Conservation (phyloP, 2,797 vertebrate genomes). For the Chiroxiphia lanceolata region DNA sequence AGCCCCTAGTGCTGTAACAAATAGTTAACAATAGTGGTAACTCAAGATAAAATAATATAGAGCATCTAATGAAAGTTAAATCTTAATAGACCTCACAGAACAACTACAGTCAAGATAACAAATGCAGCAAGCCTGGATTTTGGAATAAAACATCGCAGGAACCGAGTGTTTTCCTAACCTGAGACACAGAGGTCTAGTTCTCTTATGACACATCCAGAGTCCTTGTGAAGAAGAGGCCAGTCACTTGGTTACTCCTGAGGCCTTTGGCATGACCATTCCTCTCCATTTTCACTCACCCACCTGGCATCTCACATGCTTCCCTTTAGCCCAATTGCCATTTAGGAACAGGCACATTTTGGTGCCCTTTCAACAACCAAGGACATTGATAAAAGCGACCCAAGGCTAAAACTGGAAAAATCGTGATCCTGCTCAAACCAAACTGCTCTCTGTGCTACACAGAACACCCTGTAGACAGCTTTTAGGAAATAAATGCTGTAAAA, state of each 20-base stretch:
- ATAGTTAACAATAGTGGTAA: rapidly evolving
- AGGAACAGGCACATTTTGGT: neutral
- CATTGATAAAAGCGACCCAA: neutral
- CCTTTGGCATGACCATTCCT: neutral
- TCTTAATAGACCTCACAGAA: neutral
- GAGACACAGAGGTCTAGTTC: neutral
- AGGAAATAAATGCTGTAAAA: neutral
- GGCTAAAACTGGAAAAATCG: neutral
- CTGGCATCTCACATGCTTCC: neutral
- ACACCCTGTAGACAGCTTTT: neutral
- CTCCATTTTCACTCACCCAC: neutral
- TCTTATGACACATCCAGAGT: rapidly evolving
- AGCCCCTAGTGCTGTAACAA: neutral
- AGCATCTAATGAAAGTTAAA: neutral
- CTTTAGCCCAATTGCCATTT: neutral
- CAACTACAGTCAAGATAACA: neutral
- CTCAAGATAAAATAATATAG: neutral
- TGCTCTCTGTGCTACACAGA: neutral
- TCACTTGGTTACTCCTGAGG: neutral
- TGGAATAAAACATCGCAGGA: neutral
- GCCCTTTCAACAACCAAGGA: neutral
- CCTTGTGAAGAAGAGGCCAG: neutral
- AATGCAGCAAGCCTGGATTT: neutral
- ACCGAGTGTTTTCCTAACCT: neutral
- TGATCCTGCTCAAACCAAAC: neutral